Evolutionary conservation across 2,113 vertebrate species (phyloP).

Genomic region (Thinocorus orbignyianus): DNA sequence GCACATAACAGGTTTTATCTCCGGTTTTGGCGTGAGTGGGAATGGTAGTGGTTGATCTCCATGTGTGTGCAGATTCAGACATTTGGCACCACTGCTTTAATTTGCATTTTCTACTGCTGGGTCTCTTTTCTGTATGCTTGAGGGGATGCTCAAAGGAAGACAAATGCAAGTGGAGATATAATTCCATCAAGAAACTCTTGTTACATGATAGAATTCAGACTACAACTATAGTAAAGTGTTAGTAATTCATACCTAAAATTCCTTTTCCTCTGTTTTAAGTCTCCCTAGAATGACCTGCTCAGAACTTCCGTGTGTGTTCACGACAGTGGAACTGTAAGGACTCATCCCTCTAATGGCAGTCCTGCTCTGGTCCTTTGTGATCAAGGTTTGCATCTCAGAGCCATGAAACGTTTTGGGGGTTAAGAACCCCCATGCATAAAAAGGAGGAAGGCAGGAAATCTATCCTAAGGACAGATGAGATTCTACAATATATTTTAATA

Average conservation of each 20-base stretch:
- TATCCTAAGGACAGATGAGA: not conserved
- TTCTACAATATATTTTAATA: not conserved
- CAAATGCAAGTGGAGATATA: not conserved
- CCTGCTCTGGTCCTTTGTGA: not conserved
- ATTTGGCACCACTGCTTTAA: not conserved
- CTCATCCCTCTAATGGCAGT: not conserved
- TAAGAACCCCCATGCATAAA: not conserved
- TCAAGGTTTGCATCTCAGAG: not conserved
- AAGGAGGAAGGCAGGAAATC: not conserved
- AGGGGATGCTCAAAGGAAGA: not conserved
- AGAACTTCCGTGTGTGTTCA: not conserved
- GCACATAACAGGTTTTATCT: not conserved
- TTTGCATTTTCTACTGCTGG: not conserved
- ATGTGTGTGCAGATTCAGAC: not conserved
- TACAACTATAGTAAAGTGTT: not conserved
- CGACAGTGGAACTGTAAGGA: not conserved
- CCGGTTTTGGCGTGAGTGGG: accelerated
- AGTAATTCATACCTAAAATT: not conserved
- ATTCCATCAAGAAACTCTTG: not conserved
- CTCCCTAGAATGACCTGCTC: not conserved
- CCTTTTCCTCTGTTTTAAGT: not conserved
- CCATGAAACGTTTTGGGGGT: not conserved
- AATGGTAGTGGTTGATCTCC: not conserved
- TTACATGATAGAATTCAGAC: not conserved
- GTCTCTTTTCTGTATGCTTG: not conserved